Evolutionary conservation across 53 echinoderm and acorn worm genomes (phyloP), one percentile per base, ranked within the genome.

Genomic region (Stichopus horrens): DNA sequence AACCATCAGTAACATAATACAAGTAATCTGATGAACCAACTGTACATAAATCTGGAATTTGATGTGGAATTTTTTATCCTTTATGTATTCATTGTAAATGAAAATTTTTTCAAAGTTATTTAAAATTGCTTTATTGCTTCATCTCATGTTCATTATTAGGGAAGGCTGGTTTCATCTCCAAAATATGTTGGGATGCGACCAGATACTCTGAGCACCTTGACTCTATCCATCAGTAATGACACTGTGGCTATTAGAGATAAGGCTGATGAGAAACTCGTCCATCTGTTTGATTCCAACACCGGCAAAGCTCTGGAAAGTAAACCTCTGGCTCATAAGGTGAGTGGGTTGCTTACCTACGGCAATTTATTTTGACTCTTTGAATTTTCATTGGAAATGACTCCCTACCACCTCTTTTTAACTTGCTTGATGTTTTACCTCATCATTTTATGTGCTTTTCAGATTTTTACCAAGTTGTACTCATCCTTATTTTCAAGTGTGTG

Each of bases 181-280:
- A 99, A 96, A 87, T 99, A 96, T 86, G 85, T 94, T 2, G 93
- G 99, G 19, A 96, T 99, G 95, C 88, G 96, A 7, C 89, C 96
- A 3, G 99, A 99, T 76, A 99, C 94, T 9, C 89, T 99, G 57
- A 96, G 96, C 73, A 77, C 90, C 4, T 91, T 89, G 94, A 93
- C 99, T 1, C 92, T 99, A 37, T 94, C 93, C 54, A 77, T 99
- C 53, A 91, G 94, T 63, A 94, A 94, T 23, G 99, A 99, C 75
- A 99, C 99, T 2, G 96, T 96, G 54, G 96, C 99, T 9, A 94
- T 99, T 58, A 89, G 96, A 18, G 99, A 99, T 76, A 99, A 99
- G 76, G 77, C 94, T 0, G 96, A 99, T 74, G 99, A 99, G 87
- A 99, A 96, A 74, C 78, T 94, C 0, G 96, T 99, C 6, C 99